Evolutionary conservation across 2,888 invertebrate species (phyloP).

Genomic region (Ptychoptera albimana): DNA sequence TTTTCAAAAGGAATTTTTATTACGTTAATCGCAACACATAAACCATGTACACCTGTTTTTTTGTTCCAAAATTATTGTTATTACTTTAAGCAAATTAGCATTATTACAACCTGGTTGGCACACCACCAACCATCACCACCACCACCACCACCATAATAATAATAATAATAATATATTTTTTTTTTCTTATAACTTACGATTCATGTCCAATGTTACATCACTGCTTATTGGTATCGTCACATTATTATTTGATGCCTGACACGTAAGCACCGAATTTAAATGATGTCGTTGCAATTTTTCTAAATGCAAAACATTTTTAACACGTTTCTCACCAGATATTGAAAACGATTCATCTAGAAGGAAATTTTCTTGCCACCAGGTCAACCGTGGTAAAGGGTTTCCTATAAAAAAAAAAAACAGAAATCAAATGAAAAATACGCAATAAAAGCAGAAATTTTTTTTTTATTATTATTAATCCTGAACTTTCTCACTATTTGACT

Average conservation of each 20-base stretch:
- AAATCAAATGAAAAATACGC: not conserved
- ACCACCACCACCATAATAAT: no score
- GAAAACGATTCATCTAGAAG: conserved; percentile 43
- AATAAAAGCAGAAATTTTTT: no score
- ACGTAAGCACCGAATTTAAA: conserved; percentile 42
- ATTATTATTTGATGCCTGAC: conserved; percentile 49
- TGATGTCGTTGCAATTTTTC: conserved; percentile 41
- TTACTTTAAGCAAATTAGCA: no score
- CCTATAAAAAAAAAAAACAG: conserved; percentile 27
- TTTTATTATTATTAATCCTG: no score
- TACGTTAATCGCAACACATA: no score
- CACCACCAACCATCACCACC: no score
- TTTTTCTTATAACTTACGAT: conserved; percentile 35
- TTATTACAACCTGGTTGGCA: no score
- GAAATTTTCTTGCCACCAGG: conserved; percentile 50
- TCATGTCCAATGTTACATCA: conserved; percentile 44
- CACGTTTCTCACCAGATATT: conserved; percentile 34
- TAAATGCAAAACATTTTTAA: conserved; percentile 40
- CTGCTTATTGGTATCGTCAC: conserved; percentile 43
- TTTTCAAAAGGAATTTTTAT: no score
- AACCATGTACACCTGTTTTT: no score
- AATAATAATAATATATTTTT: not conserved
- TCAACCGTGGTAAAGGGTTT: conserved; percentile 43
- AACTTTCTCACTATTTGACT: no score
- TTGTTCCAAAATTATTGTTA: no score